These are phyloP conservation scores for Corvus moneduloides DNA, from an alignment of 2,113 vertebrate genomes.

Conservation along the genomic window DNA sequence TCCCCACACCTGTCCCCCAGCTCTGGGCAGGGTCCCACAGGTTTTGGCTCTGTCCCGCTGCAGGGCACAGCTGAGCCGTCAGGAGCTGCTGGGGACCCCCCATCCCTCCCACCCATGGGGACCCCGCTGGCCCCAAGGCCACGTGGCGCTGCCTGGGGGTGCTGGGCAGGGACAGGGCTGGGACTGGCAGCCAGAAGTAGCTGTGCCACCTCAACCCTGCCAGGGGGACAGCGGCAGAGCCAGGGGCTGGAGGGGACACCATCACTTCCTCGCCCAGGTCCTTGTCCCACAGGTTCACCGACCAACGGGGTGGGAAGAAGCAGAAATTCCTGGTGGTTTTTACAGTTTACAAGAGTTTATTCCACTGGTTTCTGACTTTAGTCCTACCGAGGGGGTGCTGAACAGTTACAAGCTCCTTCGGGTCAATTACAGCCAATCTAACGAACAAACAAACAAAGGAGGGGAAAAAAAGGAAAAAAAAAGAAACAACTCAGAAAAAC, in stretches of 20 bases:
- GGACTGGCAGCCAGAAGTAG: accelerated
- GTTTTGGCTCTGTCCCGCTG: not conserved
- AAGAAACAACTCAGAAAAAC: conserved; percentile 64
- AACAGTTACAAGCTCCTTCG: conserved; percentile 88
- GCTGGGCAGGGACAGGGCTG: not conserved
- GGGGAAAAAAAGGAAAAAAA: not conserved
- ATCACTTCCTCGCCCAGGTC: not conserved
- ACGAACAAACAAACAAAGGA: conserved; percentile 12
- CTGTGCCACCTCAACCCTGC: not conserved
- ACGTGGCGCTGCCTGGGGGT: accelerated
- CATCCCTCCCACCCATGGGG: accelerated
- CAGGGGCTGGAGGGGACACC: not conserved
- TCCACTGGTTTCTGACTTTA: conserved; percentile 89
- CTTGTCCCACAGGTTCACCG: accelerated
- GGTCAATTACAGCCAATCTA: conserved; percentile 85
- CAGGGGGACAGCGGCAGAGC: accelerated
- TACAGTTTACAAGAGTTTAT: conserved; percentile 89
- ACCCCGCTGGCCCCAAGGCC: not conserved
- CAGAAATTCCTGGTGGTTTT: not conserved
- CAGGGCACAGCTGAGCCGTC: not conserved
- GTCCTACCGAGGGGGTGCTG: conserved; percentile 87
- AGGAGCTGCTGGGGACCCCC: not conserved
- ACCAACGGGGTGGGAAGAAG: not conserved
- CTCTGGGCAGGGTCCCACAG: accelerated
- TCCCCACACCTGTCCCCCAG: not conserved